Conservation (phyloP, 2,113 vertebrate genomes). For the Rhipidura dahli region DNA sequence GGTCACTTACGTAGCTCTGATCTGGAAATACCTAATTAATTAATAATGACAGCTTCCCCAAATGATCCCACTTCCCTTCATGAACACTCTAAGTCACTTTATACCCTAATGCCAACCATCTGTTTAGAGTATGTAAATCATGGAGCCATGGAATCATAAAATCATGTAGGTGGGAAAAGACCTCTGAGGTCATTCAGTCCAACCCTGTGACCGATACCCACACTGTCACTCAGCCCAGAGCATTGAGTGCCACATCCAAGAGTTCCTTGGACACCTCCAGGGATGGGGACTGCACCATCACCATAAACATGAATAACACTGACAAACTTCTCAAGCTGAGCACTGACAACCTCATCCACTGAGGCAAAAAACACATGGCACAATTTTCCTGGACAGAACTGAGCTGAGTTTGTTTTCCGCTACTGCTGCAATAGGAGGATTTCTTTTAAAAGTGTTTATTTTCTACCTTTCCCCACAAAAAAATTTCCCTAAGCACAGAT, state of each 20-base stretch:
- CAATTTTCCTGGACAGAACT: neutral
- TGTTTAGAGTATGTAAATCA: neutral
- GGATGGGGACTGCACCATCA: neutral
- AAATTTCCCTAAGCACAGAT: neutral
- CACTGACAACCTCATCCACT: neutral
- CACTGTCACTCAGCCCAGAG: neutral
- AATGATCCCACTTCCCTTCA: slow-evolving; percentile 2
- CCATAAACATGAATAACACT: neutral
- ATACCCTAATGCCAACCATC: neutral
- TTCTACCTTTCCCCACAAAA: neutral
- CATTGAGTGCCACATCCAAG: neutral
- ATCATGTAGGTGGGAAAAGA: neutral
- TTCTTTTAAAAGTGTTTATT: neutral
- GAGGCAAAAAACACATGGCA: neutral
- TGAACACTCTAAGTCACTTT: neutral
- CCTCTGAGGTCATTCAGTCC: neutral
- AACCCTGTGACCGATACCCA: neutral
- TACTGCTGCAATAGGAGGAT: neutral
- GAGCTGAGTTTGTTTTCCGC: neutral
- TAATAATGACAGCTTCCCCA: slow-evolving; percentile 15
- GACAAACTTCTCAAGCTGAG: neutral
- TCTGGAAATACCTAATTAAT: slow-evolving; percentile 49
- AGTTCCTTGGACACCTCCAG: neutral
- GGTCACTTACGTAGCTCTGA: slow-evolving; percentile 40
- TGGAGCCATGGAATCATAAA: neutral